Evolutionary conservation across 2,888 invertebrate species (phyloP).

Genomic region (Apeira syringaria): DNA sequence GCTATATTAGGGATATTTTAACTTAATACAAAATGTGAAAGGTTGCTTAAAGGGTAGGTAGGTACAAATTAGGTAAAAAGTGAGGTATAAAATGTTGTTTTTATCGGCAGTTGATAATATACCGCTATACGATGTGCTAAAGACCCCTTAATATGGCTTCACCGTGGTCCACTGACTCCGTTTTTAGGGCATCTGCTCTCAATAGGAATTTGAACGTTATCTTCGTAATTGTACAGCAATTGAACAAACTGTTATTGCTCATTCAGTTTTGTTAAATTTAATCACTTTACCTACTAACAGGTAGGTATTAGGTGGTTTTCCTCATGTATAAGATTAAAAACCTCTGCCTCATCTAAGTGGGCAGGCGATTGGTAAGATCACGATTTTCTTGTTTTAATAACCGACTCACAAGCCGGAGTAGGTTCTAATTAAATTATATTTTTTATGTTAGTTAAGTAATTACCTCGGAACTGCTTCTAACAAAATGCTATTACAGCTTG

Average conservation of each 20-base stretch:
- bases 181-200: slow-evolving; percentile 45
- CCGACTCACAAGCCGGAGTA: no score
- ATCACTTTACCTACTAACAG: slow-evolving; percentile 1
- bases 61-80: no score
- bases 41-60: no score
- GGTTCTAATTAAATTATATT: no score
- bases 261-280: slow-evolving; percentile 12
- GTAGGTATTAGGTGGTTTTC: slow-evolving; percentile 8
- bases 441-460: no score
- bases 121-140: slow-evolving; percentile 43
- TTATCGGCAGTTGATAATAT: slow-evolving; percentile 19
- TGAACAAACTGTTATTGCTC: slow-evolving; percentile 12
- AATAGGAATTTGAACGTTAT: slow-evolving; percentile 11
- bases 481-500: no score
- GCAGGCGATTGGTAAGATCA: background rate
- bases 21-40: slow-evolving; percentile 9
- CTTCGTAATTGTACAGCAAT: slow-evolving; percentile 1
- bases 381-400: no score
- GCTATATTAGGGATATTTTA: no score
- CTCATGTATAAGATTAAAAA: slow-evolving; percentile 1
- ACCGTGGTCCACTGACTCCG: slow-evolving; percentile 37
- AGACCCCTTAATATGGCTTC: slow-evolving; percentile 47
- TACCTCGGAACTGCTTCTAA: no score
- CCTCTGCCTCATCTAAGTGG: background rate
- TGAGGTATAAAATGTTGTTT: slow-evolving; percentile 13